Conservation (phyloP, 2,797 vertebrate species). For the Hippoglossus hippoglossus region DNA sequence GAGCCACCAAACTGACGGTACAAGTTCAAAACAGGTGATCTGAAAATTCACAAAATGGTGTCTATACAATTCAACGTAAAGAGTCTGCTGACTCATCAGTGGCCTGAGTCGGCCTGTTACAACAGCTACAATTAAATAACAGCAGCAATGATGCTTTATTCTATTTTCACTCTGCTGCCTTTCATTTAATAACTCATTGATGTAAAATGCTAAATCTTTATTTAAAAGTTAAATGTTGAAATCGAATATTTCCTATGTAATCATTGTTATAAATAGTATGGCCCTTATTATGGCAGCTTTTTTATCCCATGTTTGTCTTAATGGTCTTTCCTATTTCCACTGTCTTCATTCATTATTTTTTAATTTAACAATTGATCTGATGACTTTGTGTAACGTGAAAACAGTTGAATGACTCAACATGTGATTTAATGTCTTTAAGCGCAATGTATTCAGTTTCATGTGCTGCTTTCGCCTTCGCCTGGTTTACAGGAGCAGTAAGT, state of each 20-base stretch:
- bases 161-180: neutral
- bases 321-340: neutral
- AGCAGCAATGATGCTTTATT: neutral
- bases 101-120: neutral
- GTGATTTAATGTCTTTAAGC: no score
- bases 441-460: no score
- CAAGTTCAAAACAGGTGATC: neutral
- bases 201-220: neutral
- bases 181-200: neutral
- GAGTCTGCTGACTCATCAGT: neutral
- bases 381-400: no score
- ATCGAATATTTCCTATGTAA: neutral
- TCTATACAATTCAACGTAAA: neutral
- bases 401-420: no score
- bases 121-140: neutral
- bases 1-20: neutral
- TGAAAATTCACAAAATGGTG: neutral
- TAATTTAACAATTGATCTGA: no score
- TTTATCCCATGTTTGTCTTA: neutral
- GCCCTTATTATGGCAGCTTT: neutral
- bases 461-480: no score
- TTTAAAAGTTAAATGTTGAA: neutral
- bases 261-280: neutral
- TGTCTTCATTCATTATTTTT: no score
- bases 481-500: no score